Evolutionary conservation across 2,113 vertebrate species (phyloP), one percentile per base, ranked within the genome.

Genomic region (Tyrannus savana): DNA sequence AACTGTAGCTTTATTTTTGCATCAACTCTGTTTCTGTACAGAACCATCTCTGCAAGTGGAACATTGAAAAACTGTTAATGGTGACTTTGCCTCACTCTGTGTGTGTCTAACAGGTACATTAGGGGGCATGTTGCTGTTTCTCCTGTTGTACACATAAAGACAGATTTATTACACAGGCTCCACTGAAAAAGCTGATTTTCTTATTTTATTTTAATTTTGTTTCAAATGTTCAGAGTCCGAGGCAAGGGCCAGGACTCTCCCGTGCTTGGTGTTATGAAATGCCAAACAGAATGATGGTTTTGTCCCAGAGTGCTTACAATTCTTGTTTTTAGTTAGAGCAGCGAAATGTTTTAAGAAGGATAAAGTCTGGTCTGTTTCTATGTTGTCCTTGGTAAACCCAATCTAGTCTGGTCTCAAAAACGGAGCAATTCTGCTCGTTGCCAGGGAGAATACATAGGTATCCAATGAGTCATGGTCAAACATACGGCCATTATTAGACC

Each of bases 381-480:
- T 97, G 96, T 96, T 95, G 95, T 94, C 93, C 87, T 96, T 95
- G 94, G 95, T 96, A 96, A 95, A 96, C 95, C 94, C 89, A 92
- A 94, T 96, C 93, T 94, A 94, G 96, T 94, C 96, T 96, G 93
- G 93, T 96, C 96, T 96, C 93, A 95, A 85, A 97, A 97, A 95
- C 5, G 77, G 84, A 96, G 89, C 93, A 97, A 94, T 96, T 95
- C 95, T 94, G 91, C 78, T 95, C 15, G 96, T 97, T 97, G 95
- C 95, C 96, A 90, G 91, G 96, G 96, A 96, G 96, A 97, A 96
- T 95, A 96, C 96, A 96, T 97, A 96, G 95, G 95, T 96, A 97
- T 97, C 96, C 94, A 96, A 95, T 97, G 96, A 97, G 96, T 97
- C 96, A 97, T 95, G 95, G 95, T 91, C 96, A 97, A 97, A 95